These are phyloP conservation scores for Anorthoa munda DNA, from an alignment of 2,888 invertebrate species.

Conservation along the genomic window DNA sequence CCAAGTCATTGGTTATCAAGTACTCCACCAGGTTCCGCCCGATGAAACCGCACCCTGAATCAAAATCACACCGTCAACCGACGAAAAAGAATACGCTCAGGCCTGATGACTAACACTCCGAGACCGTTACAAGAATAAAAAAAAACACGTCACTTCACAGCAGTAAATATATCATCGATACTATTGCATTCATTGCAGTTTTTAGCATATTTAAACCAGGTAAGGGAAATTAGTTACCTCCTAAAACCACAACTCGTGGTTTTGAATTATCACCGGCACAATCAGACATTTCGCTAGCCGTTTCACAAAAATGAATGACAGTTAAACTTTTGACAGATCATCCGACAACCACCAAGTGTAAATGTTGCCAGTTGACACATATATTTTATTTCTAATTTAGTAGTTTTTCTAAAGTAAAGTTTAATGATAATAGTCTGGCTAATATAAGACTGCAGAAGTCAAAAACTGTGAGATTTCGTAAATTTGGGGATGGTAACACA, in stretches of 20 bases:
- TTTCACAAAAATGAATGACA: constrained; percentile 78
- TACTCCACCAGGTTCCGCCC: constrained; percentile 96
- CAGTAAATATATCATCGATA: background rate
- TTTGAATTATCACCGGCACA: constrained; percentile 87
- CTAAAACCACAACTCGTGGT: constrained; percentile 87
- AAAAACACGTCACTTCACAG: constrained; percentile 60
- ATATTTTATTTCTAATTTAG: constrained; percentile 2
- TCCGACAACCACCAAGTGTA: constrained; percentile 28
- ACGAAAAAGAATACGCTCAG: constrained; percentile 69
- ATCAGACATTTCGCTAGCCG: constrained; percentile 85
- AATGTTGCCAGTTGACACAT: constrained; percentile 52
- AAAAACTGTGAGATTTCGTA: no score
- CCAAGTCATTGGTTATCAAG: constrained; percentile 94
- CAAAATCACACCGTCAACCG: constrained; percentile 71
- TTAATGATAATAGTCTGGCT: no score
- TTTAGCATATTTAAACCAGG: background rate
- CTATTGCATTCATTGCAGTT: background rate
- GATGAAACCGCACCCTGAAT: constrained; percentile 97
- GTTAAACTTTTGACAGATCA: constrained; percentile 62
- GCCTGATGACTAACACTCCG: constrained; percentile 86
- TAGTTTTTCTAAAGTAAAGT: background rate
- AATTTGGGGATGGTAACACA: no score
- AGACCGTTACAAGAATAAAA: constrained; percentile 82
- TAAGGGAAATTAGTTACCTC: constrained; percentile 79
- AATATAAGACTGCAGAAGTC: no score